Evolutionary conservation across 2,113 vertebrate genomes (phyloP).

Genomic region (Chionomys nivalis): DNA sequence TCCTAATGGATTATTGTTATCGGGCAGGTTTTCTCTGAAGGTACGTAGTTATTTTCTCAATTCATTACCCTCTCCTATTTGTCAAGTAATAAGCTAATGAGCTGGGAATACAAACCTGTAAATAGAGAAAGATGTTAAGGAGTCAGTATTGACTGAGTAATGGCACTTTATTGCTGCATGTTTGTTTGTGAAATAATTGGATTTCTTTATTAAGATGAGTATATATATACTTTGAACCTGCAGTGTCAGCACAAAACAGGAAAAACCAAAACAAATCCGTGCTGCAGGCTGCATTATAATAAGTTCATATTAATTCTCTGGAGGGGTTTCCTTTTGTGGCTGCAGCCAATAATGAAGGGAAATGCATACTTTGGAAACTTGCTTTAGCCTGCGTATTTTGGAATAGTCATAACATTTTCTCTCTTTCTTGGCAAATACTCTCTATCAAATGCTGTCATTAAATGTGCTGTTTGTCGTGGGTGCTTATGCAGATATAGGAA

Average conservation of each 20-base stretch:
- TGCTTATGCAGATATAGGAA: slow-evolving; percentile 51
- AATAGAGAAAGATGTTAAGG: slow-evolving; percentile 82
- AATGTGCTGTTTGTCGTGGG: slow-evolving; percentile 39
- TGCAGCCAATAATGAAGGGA: slow-evolving; percentile 61
- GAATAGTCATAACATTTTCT: slow-evolving; percentile 55
- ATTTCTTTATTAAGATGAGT: slow-evolving; percentile 77
- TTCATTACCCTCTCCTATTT: slow-evolving; percentile 84
- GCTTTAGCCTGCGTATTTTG: slow-evolving; percentile 57
- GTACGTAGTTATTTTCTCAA: slow-evolving; percentile 87
- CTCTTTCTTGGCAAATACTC: slow-evolving; percentile 31
- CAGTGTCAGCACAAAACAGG: slow-evolving; percentile 82
- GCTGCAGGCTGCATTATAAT: slow-evolving; percentile 77
- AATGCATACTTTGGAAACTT: slow-evolving; percentile 72
- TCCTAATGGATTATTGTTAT: slow-evolving; percentile 89
- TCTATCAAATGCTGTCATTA: slow-evolving; percentile 47
- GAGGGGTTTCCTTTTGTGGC: slow-evolving; percentile 74
- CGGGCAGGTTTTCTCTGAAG: slow-evolving; percentile 88
- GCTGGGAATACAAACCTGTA: slow-evolving; percentile 79
- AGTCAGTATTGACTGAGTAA: slow-evolving; percentile 82
- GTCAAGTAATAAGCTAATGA: slow-evolving; percentile 86
- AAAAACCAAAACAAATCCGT: slow-evolving; percentile 77
- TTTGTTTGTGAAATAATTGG: slow-evolving; percentile 83
- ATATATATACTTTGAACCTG: slow-evolving; percentile 75
- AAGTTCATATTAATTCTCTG: slow-evolving; percentile 80
- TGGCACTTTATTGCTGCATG: slow-evolving; percentile 84